These are phyloP conservation scores for Rhabdophis nuchalis DNA, from an alignment of 2,797 vertebrate genomes.

Conservation along the genomic window DNA sequence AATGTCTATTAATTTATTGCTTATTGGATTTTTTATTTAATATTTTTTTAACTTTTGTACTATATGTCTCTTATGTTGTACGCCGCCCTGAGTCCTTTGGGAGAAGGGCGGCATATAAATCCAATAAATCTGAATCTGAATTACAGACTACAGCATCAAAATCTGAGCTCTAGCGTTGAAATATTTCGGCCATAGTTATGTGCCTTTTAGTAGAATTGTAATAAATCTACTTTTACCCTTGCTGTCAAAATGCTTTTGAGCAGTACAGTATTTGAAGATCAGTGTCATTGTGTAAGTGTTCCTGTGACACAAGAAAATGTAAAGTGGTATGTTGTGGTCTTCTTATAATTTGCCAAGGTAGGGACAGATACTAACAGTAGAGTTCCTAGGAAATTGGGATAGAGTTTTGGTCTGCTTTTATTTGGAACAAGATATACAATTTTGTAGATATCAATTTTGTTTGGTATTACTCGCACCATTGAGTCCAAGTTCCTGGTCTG, in stretches of 20 bases:
- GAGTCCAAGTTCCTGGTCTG: neutral
- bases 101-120: too few relatives aligned
- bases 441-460: neutral
- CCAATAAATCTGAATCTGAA: too few relatives aligned
- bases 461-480: neutral
- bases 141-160: neutral
- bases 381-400: neutral
- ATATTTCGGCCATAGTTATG: neutral
- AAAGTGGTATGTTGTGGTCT: neutral
- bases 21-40: too few relatives aligned
- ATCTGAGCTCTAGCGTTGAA: neutral
- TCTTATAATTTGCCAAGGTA: neutral
- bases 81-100: too few relatives aligned
- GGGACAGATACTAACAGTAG: neutral
- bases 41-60: too few relatives aligned
- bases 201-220: neutral
- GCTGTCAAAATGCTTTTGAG: neutral
- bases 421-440: neutral
- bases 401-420: neutral
- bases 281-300: neutral
- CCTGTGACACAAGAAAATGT: neutral
- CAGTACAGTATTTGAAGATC: neutral
- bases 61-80: too few relatives aligned
- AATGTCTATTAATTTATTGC: too few relatives aligned
- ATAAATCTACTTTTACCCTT: neutral